phyloP scores from a whole-genome alignment of 2,797 vertebrate genomes.

The Phrynocephalus guinanensis region DNA sequence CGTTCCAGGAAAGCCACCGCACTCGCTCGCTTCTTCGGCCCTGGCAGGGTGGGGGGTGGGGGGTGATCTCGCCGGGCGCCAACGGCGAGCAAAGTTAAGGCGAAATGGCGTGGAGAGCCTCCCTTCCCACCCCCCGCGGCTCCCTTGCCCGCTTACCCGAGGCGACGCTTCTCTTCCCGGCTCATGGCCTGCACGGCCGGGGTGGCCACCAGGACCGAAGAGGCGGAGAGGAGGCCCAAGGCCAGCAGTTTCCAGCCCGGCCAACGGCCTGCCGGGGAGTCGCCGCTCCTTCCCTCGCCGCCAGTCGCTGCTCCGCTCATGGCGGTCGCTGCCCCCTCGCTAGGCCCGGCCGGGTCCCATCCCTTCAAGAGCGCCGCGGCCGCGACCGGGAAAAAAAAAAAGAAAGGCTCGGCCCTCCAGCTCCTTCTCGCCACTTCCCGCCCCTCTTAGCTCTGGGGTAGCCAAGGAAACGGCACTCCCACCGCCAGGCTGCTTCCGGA shows the following conservation, averaged over 20 bases:
- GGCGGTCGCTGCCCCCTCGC: constrained; percentile 69
- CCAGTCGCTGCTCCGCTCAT: constrained; percentile 65
- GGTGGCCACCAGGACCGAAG: constrained; percentile 71
- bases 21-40: neutral
- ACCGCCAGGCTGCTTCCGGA: constrained; percentile 70
- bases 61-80: neutral
- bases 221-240: constrained; percentile 73
- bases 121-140: too few relatives aligned
- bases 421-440: neutral
- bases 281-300: constrained; percentile 47
- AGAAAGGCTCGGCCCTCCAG: constrained; percentile 56
- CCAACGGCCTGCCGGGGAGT: constrained; percentile 63
- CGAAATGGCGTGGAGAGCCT: neutral
- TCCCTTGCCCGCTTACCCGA: constrained; percentile 71
- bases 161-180: constrained; percentile 77
- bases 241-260: constrained; percentile 75
- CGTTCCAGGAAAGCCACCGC: neutral
- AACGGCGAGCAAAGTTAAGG: neutral
- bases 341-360: constrained; percentile 71
- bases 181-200: constrained; percentile 76
- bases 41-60: neutral
- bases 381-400: constrained; percentile 52
- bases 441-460: constrained; percentile 72
- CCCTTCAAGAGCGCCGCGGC: constrained; percentile 53
- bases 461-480: constrained; percentile 76